Evolutionary conservation across 2,113 vertebrate genomes (phyloP).

Genomic region (Nothocercus julius): DNA sequence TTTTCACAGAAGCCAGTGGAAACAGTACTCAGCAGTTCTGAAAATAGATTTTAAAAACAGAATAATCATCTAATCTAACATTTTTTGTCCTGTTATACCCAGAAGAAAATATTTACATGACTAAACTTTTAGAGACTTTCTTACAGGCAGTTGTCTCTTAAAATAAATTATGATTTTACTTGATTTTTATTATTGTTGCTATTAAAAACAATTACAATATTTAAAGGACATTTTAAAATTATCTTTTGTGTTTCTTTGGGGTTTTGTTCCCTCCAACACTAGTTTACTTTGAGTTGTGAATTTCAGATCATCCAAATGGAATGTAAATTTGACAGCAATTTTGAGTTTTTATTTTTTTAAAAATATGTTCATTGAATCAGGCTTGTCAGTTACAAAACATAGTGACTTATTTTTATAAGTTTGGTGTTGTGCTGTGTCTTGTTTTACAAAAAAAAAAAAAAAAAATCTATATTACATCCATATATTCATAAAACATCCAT

Average conservation of each 20-base stretch:
- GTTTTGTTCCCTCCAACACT: accelerated
- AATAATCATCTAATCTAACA: neutral
- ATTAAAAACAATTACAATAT: neutral
- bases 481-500: too few relatives aligned
- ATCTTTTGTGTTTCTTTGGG: neutral
- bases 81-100: neutral
- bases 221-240: neutral
- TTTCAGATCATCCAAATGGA: neutral
- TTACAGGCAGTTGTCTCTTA: neutral
- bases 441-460: neutral
- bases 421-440: neutral
- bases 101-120: neutral
- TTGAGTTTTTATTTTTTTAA: neutral
- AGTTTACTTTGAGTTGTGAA: neutral
- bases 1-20: neutral
- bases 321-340: neutral
- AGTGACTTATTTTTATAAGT: neutral
- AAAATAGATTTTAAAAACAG: neutral
- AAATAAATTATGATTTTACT: neutral
- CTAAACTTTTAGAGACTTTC: neutral
- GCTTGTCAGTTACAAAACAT: neutral
- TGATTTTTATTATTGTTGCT: neutral
- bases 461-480: neutral
- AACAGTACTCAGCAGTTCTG: neutral
- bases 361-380: neutral